Evolutionary conservation across 2,113 vertebrate species (phyloP).

Genomic region (Jaculus jaculus): DNA sequence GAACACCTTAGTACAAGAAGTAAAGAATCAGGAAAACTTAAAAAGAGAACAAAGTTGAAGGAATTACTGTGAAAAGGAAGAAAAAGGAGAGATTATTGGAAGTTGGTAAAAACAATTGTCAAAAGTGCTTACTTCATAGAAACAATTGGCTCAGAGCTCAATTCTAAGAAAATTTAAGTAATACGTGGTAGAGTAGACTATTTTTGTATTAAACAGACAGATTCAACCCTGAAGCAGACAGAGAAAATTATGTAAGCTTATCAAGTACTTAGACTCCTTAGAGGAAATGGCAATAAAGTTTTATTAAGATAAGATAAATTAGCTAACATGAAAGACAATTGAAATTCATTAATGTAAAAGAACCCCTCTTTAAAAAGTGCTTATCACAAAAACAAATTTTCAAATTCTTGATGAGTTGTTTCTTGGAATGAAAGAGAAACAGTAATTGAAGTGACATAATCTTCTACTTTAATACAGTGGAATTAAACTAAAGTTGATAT

Average conservation of each 20-base stretch:
- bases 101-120: slow-evolving; percentile 3
- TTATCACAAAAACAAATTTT: not conserved
- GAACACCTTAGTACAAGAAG: not conserved
- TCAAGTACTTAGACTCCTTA: slow-evolving; percentile 14
- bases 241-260: slow-evolving; percentile 16
- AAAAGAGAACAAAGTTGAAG: not conserved
- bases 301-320: slow-evolving; percentile 44
- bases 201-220: not conserved
- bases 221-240: slow-evolving; percentile 38
- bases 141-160: not conserved
- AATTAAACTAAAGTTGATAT: slow-evolving; percentile 11
- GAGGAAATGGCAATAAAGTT: not conserved
- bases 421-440: not conserved
- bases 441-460: not conserved
- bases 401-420: not conserved
- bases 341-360: slow-evolving; percentile 21
- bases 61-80: not conserved
- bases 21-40: not conserved
- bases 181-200: not conserved
- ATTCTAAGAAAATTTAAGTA: not conserved
- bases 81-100: not conserved
- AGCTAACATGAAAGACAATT: not conserved
- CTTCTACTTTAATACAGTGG: not conserved
- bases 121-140: slow-evolving; percentile 11
- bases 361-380: not conserved